Base-by-base conservation (phyloP, 2,113 vertebrate genomes). In the Pterophyllum scalare region DNA sequence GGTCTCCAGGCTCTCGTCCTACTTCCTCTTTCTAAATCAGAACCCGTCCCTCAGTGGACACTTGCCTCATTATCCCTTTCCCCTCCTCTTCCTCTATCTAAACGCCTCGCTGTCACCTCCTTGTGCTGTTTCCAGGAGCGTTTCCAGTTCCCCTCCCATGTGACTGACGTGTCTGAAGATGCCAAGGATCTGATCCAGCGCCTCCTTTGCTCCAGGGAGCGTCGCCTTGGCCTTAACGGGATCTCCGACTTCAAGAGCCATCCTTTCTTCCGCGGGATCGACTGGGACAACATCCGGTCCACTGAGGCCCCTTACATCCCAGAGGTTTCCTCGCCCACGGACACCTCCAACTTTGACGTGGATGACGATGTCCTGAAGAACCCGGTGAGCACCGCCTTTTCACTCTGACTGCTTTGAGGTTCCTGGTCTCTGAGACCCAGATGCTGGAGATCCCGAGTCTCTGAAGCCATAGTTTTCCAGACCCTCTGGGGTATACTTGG, bases 331-430 rank as follows among this genome's bases (percentile, higher is more conserved):
- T 99, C 98, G 22, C 98, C 98, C 59, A 99, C 98, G 0, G 98
- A 99, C 95, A 99, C 98, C 0, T 99, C 98, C 26, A 99, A 99
- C 95, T 99, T 99, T 1, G 98, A 99, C 2, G 98, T 99, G 80
- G 98, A 99, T 3, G 98, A 99, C 5, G 98, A 99, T 12, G 95
- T 98, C 10, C 95, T 99, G 3, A 97, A 99, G 91, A 99, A 99
- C 91, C 95, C 96, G 54, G 98, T 99, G 79, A 96, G 92, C 40
- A 58, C 33, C 1, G 2, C 17, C 65, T 28, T 70, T 33, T 33
- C 33, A 33, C 6, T 33, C 33, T 28, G 28, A 28, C 33, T 43
- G 40, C 40, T 43, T 14, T 43, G 40, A 43, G 38, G 54, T 15
- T n/a, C 20, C 54, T 43, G 13, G 46, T 49, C 46, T 49, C 46